Evolutionary conservation across 2,797 vertebrate species (phyloP), one percentile per base, ranked within the genome.

Genomic region (Acrossocheilus wenchowensis): DNA sequence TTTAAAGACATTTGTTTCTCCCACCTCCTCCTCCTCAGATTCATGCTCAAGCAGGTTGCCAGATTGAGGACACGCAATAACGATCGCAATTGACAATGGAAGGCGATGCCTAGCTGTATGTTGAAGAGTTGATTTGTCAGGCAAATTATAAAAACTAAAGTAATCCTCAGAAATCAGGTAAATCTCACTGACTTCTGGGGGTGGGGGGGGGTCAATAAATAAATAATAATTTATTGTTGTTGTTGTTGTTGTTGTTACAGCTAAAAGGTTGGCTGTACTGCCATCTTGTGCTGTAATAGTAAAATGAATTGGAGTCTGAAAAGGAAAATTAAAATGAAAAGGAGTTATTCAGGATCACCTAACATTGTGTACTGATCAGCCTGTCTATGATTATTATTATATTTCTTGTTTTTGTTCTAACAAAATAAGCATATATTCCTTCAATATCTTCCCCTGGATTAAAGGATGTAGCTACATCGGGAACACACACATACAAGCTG

Each of bases 401-500:
- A 78, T 85, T 87, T 86, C 62, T 57, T 89, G 54, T 84, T 87
- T 80, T 87, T 68, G 48, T 83, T 79, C 57, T 78, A 84, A 83
- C 68, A 81, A 81, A 87, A 87, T 89, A 89, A 85, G 75, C 82
- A 82, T 83, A 84, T 86, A 84, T 87, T 81, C 60, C 57, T 88
- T 87, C 90, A 90, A 89, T 89, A 91, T 89, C 84, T 85, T 64
- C 89, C 87, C 73, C 77, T 78, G 86, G 89, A 90, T 90, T 90
- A 90, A 87, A 87, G 60, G 78, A 89, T 89, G 84, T 80, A 87
- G 52, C 48, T 87, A 52, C 87, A 90, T 95, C 94, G 94, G 94
- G 93, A 94, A 92, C 91, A 92, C 88, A 92, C 75, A 80, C 74
- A 62, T 62, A 62, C 60, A 62, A 62, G 60, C 60, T 12, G 60